Percentiles rank a stretch among this genome's conserved stretches.
Evolutionary conservation across 2,797 vertebrate species (phyloP).

Genomic region (Acipenser oxyrinchus): DNA sequence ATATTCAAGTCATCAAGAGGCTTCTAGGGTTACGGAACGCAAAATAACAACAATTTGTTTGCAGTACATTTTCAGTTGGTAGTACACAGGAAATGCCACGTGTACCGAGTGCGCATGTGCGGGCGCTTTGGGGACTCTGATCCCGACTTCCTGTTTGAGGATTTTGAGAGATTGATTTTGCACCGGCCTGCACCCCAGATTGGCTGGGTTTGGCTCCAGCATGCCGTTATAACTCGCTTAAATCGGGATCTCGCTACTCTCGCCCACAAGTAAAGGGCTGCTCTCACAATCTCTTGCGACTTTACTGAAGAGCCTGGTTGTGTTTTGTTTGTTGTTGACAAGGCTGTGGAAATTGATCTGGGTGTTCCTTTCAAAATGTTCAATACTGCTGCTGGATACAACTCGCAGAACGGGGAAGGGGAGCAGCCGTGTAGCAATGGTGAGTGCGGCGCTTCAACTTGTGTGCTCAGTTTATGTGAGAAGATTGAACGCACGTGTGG

Average conservation of each 20-base stretch:
- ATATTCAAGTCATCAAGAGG: too few relatives aligned
- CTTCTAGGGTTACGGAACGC: too few relatives aligned
- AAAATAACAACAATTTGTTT: slow-evolving; percentile 37
- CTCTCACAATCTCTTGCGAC: slow-evolving; percentile 14
- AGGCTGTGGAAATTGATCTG: slow-evolving; percentile 41
- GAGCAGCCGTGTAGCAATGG: slow-evolving; percentile 71
- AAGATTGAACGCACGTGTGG: not conserved
- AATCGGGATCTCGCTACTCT: slow-evolving; percentile 5
- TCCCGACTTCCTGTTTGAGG: slow-evolving; percentile 59
- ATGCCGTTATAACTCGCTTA: slow-evolving; percentile 43
- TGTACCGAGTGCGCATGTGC: slow-evolving; percentile 86
- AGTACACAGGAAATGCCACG: slow-evolving; percentile 90
- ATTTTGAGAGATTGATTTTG: slow-evolving; percentile 39
- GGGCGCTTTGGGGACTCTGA: slow-evolving; percentile 38
- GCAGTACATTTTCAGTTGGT: slow-evolving; percentile 33
- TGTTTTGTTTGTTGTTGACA: slow-evolving; percentile 26
- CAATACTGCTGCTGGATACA: slow-evolving; percentile 47
- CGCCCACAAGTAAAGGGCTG: slow-evolving; percentile 21
- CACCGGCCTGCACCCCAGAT: slow-evolving; percentile 41
- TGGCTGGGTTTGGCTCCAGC: slow-evolving; percentile 32
- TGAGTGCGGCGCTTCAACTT: slow-evolving; percentile 43
- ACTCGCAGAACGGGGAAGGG: slow-evolving; percentile 66
- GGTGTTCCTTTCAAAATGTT: slow-evolving; percentile 61
- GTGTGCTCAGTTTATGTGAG: not conserved
- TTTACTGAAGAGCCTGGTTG: not conserved